Evolutionary conservation across 2,797 vertebrate genomes (phyloP), one percentile per base, ranked within the genome.

Genomic region (Erpetoichthys calabaricus): DNA sequence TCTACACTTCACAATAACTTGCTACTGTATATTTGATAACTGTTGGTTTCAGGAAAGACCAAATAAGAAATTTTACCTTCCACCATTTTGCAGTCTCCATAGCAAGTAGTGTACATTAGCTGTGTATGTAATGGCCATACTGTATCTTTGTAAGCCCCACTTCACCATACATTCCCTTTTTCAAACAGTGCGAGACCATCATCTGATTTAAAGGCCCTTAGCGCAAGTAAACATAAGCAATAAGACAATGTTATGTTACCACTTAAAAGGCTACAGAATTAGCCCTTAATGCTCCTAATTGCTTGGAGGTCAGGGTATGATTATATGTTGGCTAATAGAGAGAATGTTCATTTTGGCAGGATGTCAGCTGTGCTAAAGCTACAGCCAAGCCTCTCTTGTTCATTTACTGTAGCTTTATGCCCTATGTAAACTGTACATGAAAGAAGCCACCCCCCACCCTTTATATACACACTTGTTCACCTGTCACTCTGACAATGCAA

Each of bases 231-330:
- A 67, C 65, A 67, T 4, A 47, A 8, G 54, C 51, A 57, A 53
- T 50, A 10, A 54, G 56, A 56, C 60, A 10, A 62, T 67, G 65
- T 67, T 63, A 63, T 68, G 67, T 63, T 68, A 64, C 63, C 60
- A 64, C 67, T 68, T 60, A 63, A 68, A 66, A 63, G 61, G 60
- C 60, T 59, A 56, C 63, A 55, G 60, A 64, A 62, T 66, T 65
- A 66, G 62, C 56, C 62, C 60, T 64, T 68, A 68, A 66, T 66
- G 62, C 60, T 62, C 60, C 50, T 66, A 68, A 68, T 66, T 66
- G 63, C 62, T 52, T 44, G 53, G 61, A 68, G 64, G 63, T 62
- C 55, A 60, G 62, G 61, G 62, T 61, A 63, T 62, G 64, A 65
- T 68, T 68, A 62, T 64, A 57, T 60, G 61, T 63, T 65, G 62